These are phyloP conservation scores for Apotomis turbidana DNA, from an alignment of 2,888 invertebrate species.

Conservation along the genomic window DNA sequence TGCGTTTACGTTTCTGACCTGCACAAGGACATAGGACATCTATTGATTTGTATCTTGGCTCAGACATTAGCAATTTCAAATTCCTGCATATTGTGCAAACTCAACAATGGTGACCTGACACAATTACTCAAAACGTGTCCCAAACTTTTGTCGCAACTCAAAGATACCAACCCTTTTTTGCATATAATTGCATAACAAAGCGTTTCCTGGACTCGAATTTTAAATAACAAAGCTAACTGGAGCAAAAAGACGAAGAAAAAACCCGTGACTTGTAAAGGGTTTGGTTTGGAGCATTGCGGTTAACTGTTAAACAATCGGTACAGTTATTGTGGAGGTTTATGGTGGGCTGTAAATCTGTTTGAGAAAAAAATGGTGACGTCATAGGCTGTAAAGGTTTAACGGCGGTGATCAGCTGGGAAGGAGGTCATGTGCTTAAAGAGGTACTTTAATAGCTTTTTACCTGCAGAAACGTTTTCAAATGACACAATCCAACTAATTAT, in stretches of 20 bases:
- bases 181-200: constrained; percentile 76
- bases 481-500: not conserved
- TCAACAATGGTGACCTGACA: constrained; percentile 58
- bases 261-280: constrained; percentile 79
- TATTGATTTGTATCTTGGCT: not conserved
- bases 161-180: constrained; percentile 70
- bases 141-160: constrained; percentile 55
- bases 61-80: constrained; percentile 27
- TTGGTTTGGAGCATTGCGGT: constrained; percentile 80
- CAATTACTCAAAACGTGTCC: constrained; percentile 53
- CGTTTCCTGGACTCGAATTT: constrained; percentile 62
- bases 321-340: constrained; percentile 81
- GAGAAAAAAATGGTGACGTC: constrained; percentile 78
- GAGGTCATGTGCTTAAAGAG: constrained; percentile 9
- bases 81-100: constrained; percentile 52
- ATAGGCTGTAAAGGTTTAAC: constrained; percentile 77
- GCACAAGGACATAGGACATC: not conserved
- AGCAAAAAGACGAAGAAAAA: constrained; percentile 69
- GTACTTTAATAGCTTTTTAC: not conserved
- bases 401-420: constrained; percentile 76
- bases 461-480: not conserved
- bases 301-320: constrained; percentile 81
- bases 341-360: constrained; percentile 77
- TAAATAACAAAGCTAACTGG: constrained; percentile 68
- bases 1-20: no score